Evolutionary conservation across 2,113 vertebrate species (phyloP).

Genomic region (Nothoprocta perdicaria): DNA sequence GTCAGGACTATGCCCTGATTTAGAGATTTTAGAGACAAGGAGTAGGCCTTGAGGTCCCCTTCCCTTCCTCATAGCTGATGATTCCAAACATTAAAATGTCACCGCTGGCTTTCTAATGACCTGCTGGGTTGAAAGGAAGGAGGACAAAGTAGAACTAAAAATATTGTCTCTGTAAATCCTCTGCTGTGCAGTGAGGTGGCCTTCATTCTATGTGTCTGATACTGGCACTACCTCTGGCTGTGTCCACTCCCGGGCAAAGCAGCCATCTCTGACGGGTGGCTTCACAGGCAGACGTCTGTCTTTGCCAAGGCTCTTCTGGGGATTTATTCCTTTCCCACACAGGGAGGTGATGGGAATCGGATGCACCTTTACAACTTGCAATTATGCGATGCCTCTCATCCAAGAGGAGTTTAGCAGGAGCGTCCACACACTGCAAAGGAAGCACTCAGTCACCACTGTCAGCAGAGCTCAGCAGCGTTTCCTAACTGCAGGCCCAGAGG

Average conservation of each 20-base stretch:
- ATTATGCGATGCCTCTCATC: constrained; percentile 41
- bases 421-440: background rate
- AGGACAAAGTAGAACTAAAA: background rate
- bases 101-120: background rate
- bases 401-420: constrained; percentile 8
- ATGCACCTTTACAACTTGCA: constrained; percentile 46
- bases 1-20: background rate
- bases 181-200: background rate
- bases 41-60: background rate
- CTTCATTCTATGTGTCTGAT: background rate
- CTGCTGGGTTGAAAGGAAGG: background rate
- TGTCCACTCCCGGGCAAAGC: background rate
- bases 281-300: background rate
- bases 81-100: background rate
- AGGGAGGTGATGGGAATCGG: constrained; percentile 35
- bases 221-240: background rate
- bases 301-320: background rate
- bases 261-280: background rate
- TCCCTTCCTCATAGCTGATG: background rate
- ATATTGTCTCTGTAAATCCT: background rate
- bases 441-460: background rate
- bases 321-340: constrained; percentile 45
- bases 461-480: background rate
- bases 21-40: background rate
- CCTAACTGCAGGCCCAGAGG: background rate